phyloP scores from a whole-genome alignment of 2,113 vertebrate species.

The Barnardius zonarius region DNA sequence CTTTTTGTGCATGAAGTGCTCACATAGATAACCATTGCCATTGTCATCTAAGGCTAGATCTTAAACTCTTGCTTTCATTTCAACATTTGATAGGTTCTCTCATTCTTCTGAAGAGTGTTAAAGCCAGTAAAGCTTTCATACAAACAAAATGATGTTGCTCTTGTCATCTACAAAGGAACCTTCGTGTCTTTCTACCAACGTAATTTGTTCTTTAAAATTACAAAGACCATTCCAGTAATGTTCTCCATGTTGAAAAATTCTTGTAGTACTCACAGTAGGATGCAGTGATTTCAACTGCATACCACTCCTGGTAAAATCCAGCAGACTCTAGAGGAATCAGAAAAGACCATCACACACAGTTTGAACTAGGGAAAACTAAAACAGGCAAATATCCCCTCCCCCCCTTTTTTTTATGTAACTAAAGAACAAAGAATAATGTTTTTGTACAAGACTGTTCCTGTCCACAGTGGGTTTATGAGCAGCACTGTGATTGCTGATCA shows the following conservation, averaged over 20 bases:
- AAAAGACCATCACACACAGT: background rate
- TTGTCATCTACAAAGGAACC: background rate
- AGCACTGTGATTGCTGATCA: background rate
- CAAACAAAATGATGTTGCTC: background rate
- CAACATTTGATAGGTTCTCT: background rate
- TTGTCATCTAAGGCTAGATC: background rate
- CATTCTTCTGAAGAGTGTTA: background rate
- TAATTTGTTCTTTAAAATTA: background rate
- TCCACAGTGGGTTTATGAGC: background rate
- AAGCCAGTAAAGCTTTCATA: background rate
- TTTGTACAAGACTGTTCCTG: background rate
- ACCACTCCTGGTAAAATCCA: background rate
- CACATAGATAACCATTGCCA: background rate
- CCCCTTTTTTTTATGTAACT: background rate
- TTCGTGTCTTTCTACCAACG: background rate
- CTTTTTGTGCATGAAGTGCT: background rate
- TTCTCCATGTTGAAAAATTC: background rate
- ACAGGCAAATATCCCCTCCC: background rate
- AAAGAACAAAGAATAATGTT: background rate
- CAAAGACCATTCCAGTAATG: background rate
- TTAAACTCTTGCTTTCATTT: background rate
- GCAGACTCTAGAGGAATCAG: background rate
- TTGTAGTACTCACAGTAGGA: background rate
- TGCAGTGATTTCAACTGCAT: background rate
- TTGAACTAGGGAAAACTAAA: background rate